These are phyloP conservation scores for Tenualosa ilisha DNA, from an alignment of 2,797 vertebrate species.

Conservation along the genomic window DNA sequence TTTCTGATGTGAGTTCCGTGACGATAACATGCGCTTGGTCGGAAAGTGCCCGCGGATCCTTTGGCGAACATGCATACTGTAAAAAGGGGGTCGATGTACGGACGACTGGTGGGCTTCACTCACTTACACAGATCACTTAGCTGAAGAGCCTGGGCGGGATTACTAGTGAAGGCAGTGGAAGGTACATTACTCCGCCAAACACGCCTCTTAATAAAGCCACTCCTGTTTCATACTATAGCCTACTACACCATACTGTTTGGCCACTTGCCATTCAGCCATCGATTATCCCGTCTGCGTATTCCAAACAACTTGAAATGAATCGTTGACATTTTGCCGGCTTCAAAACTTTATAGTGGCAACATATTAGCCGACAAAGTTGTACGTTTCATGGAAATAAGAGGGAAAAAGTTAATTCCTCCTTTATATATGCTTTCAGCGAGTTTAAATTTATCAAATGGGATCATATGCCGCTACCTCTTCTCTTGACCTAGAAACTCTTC, in stretches of 20 bases:
- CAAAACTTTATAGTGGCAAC: not conserved
- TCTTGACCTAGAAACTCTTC: not conserved
- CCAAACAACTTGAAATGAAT: not conserved
- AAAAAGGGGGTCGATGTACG: conserved; percentile 52
- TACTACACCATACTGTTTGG: conserved; percentile 22
- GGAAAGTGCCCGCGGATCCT: conserved; percentile 68
- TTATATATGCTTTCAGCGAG: not conserved
- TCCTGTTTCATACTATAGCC: conserved; percentile 41
- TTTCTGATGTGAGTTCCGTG: conserved; percentile 63
- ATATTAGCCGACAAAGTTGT: not conserved
- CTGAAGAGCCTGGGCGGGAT: conserved; percentile 69
- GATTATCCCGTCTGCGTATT: not conserved
- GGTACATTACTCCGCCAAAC: conserved; percentile 62
- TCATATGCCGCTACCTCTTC: not conserved
- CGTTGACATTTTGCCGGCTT: not conserved
- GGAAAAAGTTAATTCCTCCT: not conserved
- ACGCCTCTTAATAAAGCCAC: conserved; percentile 58
- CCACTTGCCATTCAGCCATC: conserved; percentile 1
- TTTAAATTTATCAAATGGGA: not conserved
- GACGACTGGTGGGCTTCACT: conserved; percentile 64
- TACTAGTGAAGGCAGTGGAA: conserved; percentile 39
- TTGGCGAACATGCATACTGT: conserved; percentile 77
- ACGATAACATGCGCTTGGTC: conserved; percentile 71
- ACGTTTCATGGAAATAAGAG: not conserved
- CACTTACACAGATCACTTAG: conserved; percentile 53